Percentiles rank a stretch among this genome's conserved stretches.
Conservation (phyloP, 2,888 invertebrate genomes). For the Rhingia campestris region DNA sequence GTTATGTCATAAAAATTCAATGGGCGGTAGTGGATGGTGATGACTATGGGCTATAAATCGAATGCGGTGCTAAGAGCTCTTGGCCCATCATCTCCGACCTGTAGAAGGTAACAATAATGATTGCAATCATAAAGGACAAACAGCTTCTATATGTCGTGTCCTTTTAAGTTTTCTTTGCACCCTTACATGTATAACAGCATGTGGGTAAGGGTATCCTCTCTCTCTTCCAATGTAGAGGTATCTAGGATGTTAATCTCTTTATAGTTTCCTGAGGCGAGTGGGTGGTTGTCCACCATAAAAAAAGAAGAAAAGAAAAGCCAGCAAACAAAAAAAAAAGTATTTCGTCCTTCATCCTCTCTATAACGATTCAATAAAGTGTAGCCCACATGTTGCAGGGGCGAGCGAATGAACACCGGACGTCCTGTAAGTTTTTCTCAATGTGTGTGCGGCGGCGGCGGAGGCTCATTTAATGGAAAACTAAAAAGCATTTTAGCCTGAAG, state of each 20-base stretch:
- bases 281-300: slow-evolving; percentile 35
- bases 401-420: slow-evolving; percentile 41
- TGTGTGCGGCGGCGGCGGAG: slow-evolving; percentile 27
- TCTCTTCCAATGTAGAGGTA: slow-evolving; percentile 43
- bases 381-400: slow-evolving; percentile 66
- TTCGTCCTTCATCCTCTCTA: slow-evolving; percentile 26
- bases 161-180: slow-evolving; percentile 39
- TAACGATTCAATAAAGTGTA: slow-evolving; percentile 71
- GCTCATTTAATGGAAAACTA: slow-evolving; percentile 72
- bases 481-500: slow-evolving; percentile 72
- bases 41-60: slow-evolving; percentile 48
- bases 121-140: slow-evolving; percentile 70
- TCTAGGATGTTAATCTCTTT: slow-evolving; percentile 73
- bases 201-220: not conserved
- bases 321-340: not conserved
- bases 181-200: not conserved
- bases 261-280: slow-evolving; percentile 61
- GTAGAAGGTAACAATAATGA: slow-evolving; percentile 66
- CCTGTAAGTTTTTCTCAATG: slow-evolving; percentile 4
- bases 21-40: slow-evolving; percentile 34
- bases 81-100: slow-evolving; percentile 18
- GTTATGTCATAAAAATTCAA: slow-evolving; percentile 42
- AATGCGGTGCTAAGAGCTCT: slow-evolving; percentile 52
- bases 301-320: slow-evolving; percentile 21
- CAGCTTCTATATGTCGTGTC: slow-evolving; percentile 40